These are phyloP conservation scores for Chloroclystis v-ata DNA, from an alignment of 2,888 invertebrate genomes.

Conservation along the genomic window DNA sequence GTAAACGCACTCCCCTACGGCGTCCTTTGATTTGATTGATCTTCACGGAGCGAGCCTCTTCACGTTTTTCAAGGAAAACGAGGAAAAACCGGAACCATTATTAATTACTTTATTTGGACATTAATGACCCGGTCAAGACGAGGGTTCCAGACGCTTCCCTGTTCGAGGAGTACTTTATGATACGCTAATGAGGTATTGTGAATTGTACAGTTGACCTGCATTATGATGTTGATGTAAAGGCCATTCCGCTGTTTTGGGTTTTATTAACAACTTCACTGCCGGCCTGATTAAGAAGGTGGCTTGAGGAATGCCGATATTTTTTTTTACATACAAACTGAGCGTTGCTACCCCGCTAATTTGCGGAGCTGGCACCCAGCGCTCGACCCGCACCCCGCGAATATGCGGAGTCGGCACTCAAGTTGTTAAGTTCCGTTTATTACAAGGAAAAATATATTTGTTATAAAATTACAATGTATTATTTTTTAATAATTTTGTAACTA, in stretches of 20 bases:
- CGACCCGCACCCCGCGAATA: no score
- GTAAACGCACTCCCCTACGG: slow-evolving; percentile 50
- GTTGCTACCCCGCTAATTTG: no score
- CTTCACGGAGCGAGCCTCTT: slow-evolving; percentile 53
- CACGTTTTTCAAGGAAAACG: slow-evolving; percentile 69
- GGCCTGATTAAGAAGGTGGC: no score
- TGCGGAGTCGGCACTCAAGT: no score
- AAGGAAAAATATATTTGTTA: no score
- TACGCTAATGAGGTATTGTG: slow-evolving; percentile 22
- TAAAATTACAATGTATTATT: no score
- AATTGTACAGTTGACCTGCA: slow-evolving; percentile 3
- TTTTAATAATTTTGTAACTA: no score
- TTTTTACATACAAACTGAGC: no score
- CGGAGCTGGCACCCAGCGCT: no score
- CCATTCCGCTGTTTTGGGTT: not conserved
- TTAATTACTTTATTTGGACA: slow-evolving; percentile 77
- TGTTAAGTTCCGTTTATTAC: no score
- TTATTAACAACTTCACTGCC: no score
- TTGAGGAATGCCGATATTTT: no score
- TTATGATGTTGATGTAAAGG: not conserved
- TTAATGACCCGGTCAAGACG: slow-evolving; percentile 71
- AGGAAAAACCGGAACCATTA: slow-evolving; percentile 68
- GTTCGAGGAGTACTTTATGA: slow-evolving; percentile 35
- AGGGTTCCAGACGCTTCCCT: slow-evolving; percentile 54
- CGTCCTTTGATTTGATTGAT: slow-evolving; percentile 73